Base-by-base conservation (phyloP, 2,113 vertebrate species). In the Amphiprion ocellaris region DNA sequence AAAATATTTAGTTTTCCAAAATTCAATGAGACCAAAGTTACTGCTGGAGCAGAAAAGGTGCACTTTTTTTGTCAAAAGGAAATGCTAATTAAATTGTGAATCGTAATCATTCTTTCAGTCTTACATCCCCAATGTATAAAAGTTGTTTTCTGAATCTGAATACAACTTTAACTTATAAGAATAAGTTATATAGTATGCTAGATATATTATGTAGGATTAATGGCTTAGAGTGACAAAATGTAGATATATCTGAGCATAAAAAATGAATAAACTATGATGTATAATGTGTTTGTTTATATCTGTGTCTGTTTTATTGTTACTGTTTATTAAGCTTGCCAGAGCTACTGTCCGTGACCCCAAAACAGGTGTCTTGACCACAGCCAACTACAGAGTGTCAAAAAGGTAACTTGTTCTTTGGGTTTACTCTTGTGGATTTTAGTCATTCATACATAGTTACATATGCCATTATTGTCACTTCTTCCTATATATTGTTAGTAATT, bases 331-430 rank as follows among this genome's bases (percentile, higher is more conserved):
- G 98, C 95, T 99, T 69, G 95, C 96, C 53, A 95, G 98, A 95
- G 98, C 98, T 56, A 99, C 98, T 28, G 98, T 99, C 3, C 96
- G 98, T 74, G 98, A 99, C 85, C 98, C 98, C 52, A 98, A 98
- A 92, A 98, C 97, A 0, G 98, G 98, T 1, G 92, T 98, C 77
- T 94, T 99, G 71, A 99, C 97, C 16, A 96, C 97, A 65, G 98
- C 98, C 30, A 96, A 93, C 94, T 99, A 99, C 94, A 96, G 98
- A 90, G 97, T 99, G 3, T 99, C 98, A 0, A 98, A 99, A 95
- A 99, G 98, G 98, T 99, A 88, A 95, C 6, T 15, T 2, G 21
- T 28, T n/a, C 4, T 33, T 33, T 33, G 30, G 30, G 30, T 33
- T 33, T 33, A 33, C 30, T n/a, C 15, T 47, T 10, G 19, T 77